Percentiles rank a stretch among this genome's conserved stretches.
These are phyloP conservation scores for Nesometra sesokonis DNA, from an alignment of 35 echinoderm and acorn worm species.

Conservation along the genomic window DNA sequence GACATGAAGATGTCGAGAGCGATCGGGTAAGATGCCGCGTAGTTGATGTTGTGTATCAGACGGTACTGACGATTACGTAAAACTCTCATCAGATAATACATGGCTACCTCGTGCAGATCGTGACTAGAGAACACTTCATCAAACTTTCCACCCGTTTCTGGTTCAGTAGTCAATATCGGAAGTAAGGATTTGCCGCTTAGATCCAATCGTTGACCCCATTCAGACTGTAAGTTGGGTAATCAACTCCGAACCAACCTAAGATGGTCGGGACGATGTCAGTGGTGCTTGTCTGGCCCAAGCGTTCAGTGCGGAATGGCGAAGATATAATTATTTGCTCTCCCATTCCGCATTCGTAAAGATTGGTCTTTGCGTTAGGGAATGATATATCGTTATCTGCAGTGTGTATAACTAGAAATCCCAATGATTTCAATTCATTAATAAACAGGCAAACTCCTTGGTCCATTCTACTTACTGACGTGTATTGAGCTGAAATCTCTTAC, in stretches of 20 bases:
- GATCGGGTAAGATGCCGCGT: conserved; percentile 71
- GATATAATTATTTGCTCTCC: conserved; percentile 32
- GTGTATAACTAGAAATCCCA: conserved; percentile 18
- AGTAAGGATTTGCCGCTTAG: conserved; percentile 12
- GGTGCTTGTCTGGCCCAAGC: conserved; percentile 19
- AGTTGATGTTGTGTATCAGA: conserved; percentile 89
- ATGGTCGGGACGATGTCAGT: conserved; percentile 27
- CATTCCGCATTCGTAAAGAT: conserved; percentile 36
- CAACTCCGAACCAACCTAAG: conserved; percentile 21
- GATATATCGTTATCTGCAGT: conserved; percentile 36
- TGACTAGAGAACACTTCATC: conserved; percentile 85
- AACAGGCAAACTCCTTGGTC: conserved; percentile 32
- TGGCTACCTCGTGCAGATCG: conserved; percentile 89
- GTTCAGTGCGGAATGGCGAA: not conserved
- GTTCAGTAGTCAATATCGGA: not conserved
- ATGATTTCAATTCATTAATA: conserved; percentile 5
- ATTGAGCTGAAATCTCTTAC: not conserved
- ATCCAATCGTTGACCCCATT: not conserved
- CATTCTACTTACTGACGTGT: conserved; percentile 1
- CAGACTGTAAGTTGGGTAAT: conserved; percentile 3
- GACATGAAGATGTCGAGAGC: conserved; percentile 69
- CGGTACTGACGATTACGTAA: conserved; percentile 60
- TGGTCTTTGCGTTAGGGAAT: conserved; percentile 44
- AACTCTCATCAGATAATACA: conserved; percentile 95
- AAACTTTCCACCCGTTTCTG: conserved; percentile 9